Base-by-base conservation (phyloP, 1,140 invertebrate genomes). In the Littorina saxatilis region DNA sequence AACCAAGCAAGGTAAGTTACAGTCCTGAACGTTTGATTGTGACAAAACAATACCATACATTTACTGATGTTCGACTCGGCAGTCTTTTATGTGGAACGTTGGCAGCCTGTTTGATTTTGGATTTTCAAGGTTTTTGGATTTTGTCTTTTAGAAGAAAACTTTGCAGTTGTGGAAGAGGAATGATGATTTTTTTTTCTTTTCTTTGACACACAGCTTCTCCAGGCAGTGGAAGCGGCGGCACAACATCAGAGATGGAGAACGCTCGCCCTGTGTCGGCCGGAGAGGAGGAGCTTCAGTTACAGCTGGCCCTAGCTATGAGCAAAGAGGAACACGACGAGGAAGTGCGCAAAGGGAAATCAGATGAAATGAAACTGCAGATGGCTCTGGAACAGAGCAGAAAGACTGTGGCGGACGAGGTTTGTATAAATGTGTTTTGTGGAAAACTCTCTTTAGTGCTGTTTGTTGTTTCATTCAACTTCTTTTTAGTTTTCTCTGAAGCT, bases 301-400 rank as follows among this genome's bases (percentile, higher is more conserved):
- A 99, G 93, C 94, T 99, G 87, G 99, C 99, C 40, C 94, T 99
- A 89, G 99, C 98, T 66, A 99, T 99, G 96, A 99, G 97, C 75
- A 95, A 98, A 82, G 99, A 99, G 92, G 99, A 99, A 93, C 98
- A 98, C 39, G 98, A 99, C 89, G 96, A 98, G 91, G 98, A 99
- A 90, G 96, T 99, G 92, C 95, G 98, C 87, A 95, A 97, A 91
- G 94, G 99, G 92, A 98, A 99, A 70, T 94, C 98, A 29, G 92
- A 92, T 83, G 90, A 92, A 61, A 87, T 92, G 43, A 92, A 92
- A 86, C 94, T 99, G 82, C 97, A 99, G 93, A 94, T 99, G 91
- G 98, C 97, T 0, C 94, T 99, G 61, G 97, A 96, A 90, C 97
- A 98, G 93, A 98, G 96, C 92, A 95, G 98, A 92, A 96, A 98